Evolutionary conservation across 1,140 invertebrate genomes (phyloP).

Genomic region (Drosophila neocordata): DNA sequence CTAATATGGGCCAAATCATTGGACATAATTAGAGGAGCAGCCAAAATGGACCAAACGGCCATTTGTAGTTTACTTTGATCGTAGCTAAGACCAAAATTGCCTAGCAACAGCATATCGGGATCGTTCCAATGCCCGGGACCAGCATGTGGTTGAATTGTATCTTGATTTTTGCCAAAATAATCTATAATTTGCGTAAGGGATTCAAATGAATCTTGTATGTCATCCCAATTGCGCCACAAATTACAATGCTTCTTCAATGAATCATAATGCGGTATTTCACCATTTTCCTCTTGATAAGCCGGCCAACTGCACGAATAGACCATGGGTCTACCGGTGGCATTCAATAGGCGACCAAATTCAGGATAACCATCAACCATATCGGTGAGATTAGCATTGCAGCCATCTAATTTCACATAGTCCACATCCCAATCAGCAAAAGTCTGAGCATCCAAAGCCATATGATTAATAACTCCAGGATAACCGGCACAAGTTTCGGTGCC

Average conservation of each 20-base stretch:
- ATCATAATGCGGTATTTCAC: constrained; percentile 91
- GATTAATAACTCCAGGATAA: constrained; percentile 91
- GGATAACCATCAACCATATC: constrained; percentile 87
- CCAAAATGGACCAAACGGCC: constrained; percentile 95
- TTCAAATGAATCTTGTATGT: constrained; percentile 93
- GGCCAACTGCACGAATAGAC: constrained; percentile 95
- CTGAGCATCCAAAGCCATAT: constrained; percentile 90
- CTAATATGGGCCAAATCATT: constrained; percentile 90
- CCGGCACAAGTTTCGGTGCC: constrained; percentile 92
- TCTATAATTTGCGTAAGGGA: constrained; percentile 89
- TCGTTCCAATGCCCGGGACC: constrained; percentile 96
- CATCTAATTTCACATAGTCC: constrained; percentile 95
- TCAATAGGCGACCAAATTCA: constrained; percentile 88
- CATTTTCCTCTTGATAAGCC: constrained; percentile 93
- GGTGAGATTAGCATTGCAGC: constrained; percentile 89
- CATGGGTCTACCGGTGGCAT: constrained; percentile 91
- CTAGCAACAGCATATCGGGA: constrained; percentile 93
- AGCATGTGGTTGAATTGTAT: constrained; percentile 87
- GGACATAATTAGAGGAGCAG: constrained; percentile 95
- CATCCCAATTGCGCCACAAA: constrained; percentile 94
- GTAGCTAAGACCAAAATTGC: constrained; percentile 93
- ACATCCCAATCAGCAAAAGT: constrained; percentile 95
- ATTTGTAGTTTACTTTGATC: constrained; percentile 94
- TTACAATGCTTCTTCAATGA: constrained; percentile 94
- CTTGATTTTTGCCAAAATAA: constrained; percentile 91